These are phyloP conservation scores for Temnothorax unifasciatus DNA, from an alignment of 2,888 invertebrate species.

Conservation along the genomic window DNA sequence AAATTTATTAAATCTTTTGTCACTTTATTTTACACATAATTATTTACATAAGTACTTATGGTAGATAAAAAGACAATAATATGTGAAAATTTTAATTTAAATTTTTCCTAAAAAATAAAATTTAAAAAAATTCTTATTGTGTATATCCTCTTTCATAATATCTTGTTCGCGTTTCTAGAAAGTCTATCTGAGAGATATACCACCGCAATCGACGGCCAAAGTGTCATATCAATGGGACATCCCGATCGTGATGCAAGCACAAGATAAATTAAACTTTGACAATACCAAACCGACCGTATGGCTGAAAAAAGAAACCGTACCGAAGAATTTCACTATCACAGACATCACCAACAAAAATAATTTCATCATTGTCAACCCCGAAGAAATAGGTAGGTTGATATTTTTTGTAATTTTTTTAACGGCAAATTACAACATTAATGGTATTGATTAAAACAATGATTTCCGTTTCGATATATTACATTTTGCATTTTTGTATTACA, in stretches of 20 bases:
- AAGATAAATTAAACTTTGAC: constrained; percentile 88
- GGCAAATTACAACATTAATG: not conserved
- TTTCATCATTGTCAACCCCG: constrained; percentile 93
- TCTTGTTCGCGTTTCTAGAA: constrained; percentile 86
- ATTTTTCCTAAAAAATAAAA: not conserved
- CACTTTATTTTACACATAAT: not conserved
- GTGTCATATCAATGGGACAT: constrained; percentile 90
- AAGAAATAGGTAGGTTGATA: constrained; percentile 91
- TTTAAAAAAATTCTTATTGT: not conserved
- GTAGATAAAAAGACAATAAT: not conserved
- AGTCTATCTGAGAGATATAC: constrained; percentile 91
- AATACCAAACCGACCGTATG: constrained; percentile 88
- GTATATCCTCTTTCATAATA: not conserved
- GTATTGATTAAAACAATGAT: not conserved
- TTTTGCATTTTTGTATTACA: not conserved
- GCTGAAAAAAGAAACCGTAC: constrained; percentile 87
- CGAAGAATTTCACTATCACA: constrained; percentile 87
- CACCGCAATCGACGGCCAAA: constrained; percentile 89
- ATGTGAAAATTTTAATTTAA: constrained; percentile 7
- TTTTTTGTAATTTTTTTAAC: constrained; percentile 3
- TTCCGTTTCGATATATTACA: not conserved
- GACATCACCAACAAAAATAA: constrained; percentile 88
- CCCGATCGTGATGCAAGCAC: constrained; percentile 89
- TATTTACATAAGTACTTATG: constrained; percentile 6
- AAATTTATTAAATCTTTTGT: not conserved